Conservation (phyloP, 1,140 invertebrate genomes). For the Hestina assimilis region DNA sequence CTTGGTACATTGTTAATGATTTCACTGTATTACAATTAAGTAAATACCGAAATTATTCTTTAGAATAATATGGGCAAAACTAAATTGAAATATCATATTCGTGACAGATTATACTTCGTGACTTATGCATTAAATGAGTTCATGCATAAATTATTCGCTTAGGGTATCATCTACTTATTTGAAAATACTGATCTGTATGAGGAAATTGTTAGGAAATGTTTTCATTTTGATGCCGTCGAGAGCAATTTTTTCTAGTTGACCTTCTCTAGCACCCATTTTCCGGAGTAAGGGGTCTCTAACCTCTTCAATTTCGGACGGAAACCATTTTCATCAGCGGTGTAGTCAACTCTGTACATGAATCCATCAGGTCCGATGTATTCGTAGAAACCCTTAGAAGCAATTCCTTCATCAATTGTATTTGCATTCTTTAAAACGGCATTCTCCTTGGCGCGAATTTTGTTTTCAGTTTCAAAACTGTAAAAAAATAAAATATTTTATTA, state of each 20-base stretch:
- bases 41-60: constrained; percentile 10
- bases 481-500: constrained; percentile 8
- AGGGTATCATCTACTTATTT: constrained; percentile 48
- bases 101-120: constrained; percentile 34
- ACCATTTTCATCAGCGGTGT: constrained; percentile 83
- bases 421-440: constrained; percentile 79
- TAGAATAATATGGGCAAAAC: constrained; percentile 19
- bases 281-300: constrained; percentile 70
- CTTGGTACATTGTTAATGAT: too few species aligned
- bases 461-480: constrained; percentile 86
- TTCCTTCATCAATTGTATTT: constrained; percentile 79
- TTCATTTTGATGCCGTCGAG: constrained; percentile 22
- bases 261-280: constrained; percentile 70
- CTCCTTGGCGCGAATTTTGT: constrained; percentile 87
- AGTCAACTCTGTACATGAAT: constrained; percentile 80
- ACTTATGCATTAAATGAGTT: constrained; percentile 33
- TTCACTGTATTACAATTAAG: neutral
- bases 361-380: constrained; percentile 82
- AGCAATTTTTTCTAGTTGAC: constrained; percentile 50
- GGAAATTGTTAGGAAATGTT: constrained; percentile 40
- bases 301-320: constrained; percentile 80
- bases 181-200: constrained; percentile 68
- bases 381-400: constrained; percentile 82
- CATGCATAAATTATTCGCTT: constrained; percentile 20
- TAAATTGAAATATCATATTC: constrained; percentile 45